Evolutionary conservation across 1,140 invertebrate genomes (phyloP).

Genomic region (Hestina assimilis): DNA sequence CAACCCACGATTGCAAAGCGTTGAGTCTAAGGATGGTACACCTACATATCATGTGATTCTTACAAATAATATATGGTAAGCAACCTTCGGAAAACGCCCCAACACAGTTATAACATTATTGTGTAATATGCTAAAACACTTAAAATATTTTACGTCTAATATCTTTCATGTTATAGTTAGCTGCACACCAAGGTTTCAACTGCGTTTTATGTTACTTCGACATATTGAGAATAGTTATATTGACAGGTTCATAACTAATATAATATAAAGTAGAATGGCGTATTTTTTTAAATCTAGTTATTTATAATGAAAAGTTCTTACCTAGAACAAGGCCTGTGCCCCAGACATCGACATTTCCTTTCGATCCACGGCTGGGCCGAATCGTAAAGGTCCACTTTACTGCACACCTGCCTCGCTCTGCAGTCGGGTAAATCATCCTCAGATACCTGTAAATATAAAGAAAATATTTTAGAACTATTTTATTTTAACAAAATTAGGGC

Average conservation of each 20-base stretch:
- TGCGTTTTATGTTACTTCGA: no score
- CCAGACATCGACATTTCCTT: conserved; percentile 90
- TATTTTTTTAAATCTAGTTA: background rate
- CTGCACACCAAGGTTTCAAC: no score
- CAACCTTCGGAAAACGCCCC: conserved; percentile 22
- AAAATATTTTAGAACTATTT: no score
- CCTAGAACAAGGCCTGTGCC: conserved; percentile 82
- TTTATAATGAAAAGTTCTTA: conserved; percentile 27
- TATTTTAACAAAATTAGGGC: no score
- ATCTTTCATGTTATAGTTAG: no score
- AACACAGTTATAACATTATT: conserved; percentile 1
- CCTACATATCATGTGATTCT: conserved; percentile 18
- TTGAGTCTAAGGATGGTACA: conserved; percentile 18
- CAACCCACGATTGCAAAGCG: conserved; percentile 17
- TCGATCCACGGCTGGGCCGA: conserved; percentile 88
- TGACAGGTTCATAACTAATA: background rate
- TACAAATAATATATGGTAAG: conserved; percentile 14
- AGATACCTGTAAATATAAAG: conserved; percentile 81
- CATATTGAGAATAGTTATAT: no score
- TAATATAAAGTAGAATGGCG: background rate
- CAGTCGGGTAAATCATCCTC: conserved; percentile 91
- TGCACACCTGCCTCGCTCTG: conserved; percentile 88
- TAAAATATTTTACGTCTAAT: background rate
- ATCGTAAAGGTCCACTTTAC: conserved; percentile 92
- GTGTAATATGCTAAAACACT: conserved; percentile 3